A percentile compares a stretch with the other conserved stretches of the same genome.
These are phyloP conservation scores for Charadrius vociferus DNA, from an alignment of 2,113 vertebrate species.

Conservation along the genomic window DNA sequence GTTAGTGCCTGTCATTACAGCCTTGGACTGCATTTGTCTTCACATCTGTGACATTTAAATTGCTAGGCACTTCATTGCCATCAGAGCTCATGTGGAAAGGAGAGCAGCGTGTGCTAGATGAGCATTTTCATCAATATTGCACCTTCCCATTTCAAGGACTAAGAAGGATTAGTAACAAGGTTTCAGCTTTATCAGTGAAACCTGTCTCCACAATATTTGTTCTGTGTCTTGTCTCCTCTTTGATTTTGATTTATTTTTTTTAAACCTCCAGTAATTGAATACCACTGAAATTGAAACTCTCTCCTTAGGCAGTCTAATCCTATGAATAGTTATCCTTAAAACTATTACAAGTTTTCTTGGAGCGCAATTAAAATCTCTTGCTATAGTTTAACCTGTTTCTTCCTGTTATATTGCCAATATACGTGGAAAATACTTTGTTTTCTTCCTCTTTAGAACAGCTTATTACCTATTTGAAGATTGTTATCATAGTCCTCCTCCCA, in stretches of 20 bases:
- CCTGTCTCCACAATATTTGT: not conserved
- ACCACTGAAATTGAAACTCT: not conserved
- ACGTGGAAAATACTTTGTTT: not conserved
- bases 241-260: not conserved
- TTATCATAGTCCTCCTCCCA: not conserved
- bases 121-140: not conserved
- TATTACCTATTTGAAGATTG: not conserved
- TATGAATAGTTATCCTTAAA: not conserved
- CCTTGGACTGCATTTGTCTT: not conserved
- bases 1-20: not conserved
- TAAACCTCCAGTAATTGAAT: not conserved
- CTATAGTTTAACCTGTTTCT: not conserved
- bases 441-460: not conserved
- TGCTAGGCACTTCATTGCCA: not conserved
- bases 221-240: not conserved
- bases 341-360: not conserved
- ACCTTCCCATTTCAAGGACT: not conserved
- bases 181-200: constrained; percentile 12
- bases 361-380: not conserved
- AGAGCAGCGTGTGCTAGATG: not conserved
- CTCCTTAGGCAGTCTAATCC: not conserved
- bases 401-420: not conserved
- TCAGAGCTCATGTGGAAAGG: not conserved
- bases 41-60: not conserved
- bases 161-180: not conserved